A percentile compares a stretch with the other conserved stretches of the same genome.
Evolutionary conservation across 2,113 vertebrate species (phyloP).

Genomic region (Anguilla japonica): DNA sequence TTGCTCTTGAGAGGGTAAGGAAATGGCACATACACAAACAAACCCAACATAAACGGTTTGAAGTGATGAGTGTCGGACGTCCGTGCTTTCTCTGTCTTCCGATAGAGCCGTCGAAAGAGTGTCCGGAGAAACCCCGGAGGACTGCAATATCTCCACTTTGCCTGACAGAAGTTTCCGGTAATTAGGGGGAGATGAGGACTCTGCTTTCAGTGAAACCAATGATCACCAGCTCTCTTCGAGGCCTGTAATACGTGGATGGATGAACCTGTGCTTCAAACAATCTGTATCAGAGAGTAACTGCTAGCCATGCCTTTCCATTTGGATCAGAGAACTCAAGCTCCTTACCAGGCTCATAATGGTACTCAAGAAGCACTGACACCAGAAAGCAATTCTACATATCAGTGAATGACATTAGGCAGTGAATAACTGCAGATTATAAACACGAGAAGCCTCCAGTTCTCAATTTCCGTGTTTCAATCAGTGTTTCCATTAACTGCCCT

Average conservation of each 20-base stretch:
- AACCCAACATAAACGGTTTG: neutral
- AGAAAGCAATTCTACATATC: neutral
- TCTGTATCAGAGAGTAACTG: too few species aligned
- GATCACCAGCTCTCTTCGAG: neutral
- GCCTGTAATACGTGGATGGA: neutral
- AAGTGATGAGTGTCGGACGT: neutral
- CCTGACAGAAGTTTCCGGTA: conserved; percentile 5
- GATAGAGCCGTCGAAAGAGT: neutral
- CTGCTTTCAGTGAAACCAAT: neutral
- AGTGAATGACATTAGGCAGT: neutral
- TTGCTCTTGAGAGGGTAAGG: neutral
- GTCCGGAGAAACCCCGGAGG: neutral
- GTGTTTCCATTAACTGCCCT: too few species aligned
- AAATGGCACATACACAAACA: neutral
- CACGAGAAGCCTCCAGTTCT: too few species aligned
- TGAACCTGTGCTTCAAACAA: neutral
- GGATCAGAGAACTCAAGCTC: neutral
- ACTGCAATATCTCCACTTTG: neutral
- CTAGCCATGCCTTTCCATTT: neutral
- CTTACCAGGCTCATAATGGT: neutral
- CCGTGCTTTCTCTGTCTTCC: neutral
- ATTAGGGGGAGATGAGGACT: neutral
- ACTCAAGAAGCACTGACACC: neutral
- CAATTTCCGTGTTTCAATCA: too few species aligned
- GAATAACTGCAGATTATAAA: too few species aligned